Percentiles rank a stretch among this genome's conserved stretches.
phyloP scores from a whole-genome alignment of 2,888 invertebrate genomes.

The Tuta absoluta region DNA sequence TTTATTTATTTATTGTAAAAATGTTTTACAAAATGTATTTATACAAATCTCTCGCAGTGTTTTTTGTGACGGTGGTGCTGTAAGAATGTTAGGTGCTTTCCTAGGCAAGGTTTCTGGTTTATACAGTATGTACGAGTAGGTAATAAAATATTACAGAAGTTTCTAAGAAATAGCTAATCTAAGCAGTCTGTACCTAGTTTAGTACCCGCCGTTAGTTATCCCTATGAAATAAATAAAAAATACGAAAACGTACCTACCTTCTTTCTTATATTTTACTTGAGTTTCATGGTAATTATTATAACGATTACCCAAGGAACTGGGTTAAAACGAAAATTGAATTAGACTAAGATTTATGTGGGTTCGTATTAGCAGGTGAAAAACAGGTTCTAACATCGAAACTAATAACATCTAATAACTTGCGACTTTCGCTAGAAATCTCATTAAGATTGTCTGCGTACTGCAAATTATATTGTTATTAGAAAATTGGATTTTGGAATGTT shows the following conservation, averaged over 20 bases:
- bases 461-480: neutral
- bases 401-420: neutral
- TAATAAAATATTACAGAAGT: no score
- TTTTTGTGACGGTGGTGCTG: no score
- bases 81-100: no score
- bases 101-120: no score
- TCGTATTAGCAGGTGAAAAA: constrained; percentile 7
- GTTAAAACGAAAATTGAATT: constrained; percentile 5
- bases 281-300: neutral
- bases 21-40: no score
- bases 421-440: neutral
- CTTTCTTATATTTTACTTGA: neutral
- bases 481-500: neutral
- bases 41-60: no score
- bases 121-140: no score
- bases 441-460: constrained; percentile 2
- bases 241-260: neutral
- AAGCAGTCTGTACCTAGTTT: no score
- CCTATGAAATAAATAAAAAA: neutral
- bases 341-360: neutral
- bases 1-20: no score
- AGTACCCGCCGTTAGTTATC: no score
- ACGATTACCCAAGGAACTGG: constrained; percentile 2
- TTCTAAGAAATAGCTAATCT: no score
- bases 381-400: neutral